These are phyloP conservation scores for Prosapia bicincta DNA, from an alignment of 2,888 invertebrate species.

Conservation along the genomic window DNA sequence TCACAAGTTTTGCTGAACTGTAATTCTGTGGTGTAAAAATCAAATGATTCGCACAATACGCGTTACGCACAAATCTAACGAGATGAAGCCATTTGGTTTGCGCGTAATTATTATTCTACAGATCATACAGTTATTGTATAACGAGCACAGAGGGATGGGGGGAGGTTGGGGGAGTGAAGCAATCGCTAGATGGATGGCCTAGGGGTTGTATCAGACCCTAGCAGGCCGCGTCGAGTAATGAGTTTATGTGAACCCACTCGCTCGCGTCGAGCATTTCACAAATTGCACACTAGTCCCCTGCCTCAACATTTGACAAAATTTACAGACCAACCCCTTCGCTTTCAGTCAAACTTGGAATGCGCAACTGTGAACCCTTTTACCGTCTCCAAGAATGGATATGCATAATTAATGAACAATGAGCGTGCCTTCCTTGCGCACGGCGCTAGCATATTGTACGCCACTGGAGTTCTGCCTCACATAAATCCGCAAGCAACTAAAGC, in stretches of 20 bases:
- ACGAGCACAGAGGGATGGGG: not conserved
- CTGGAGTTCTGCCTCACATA: too few relatives aligned
- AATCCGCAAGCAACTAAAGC: too few relatives aligned
- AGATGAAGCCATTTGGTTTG: not conserved
- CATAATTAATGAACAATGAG: too few relatives aligned
- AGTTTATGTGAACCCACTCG: not conserved
- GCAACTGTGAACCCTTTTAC: not conserved
- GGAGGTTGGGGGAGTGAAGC: not conserved
- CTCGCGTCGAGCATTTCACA: not conserved
- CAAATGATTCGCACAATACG: too few relatives aligned
- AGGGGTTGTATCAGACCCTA: not conserved
- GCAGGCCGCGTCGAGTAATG: not conserved
- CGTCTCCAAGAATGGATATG: not conserved
- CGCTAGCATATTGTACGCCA: too few relatives aligned
- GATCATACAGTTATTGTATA: not conserved
- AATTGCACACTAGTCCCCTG: not conserved
- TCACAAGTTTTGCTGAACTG: too few relatives aligned
- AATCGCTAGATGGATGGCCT: conserved; percentile 2
- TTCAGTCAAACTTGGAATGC: not conserved
- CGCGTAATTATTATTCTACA: not conserved
- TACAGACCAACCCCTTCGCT: not conserved
- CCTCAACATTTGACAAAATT: not conserved
- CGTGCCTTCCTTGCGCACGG: too few relatives aligned
- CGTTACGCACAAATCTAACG: too few relatives aligned
- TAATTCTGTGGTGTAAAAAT: too few relatives aligned